Base-by-base conservation (phyloP, 2,113 vertebrate genomes). In the Bungarus multicinctus region DNA sequence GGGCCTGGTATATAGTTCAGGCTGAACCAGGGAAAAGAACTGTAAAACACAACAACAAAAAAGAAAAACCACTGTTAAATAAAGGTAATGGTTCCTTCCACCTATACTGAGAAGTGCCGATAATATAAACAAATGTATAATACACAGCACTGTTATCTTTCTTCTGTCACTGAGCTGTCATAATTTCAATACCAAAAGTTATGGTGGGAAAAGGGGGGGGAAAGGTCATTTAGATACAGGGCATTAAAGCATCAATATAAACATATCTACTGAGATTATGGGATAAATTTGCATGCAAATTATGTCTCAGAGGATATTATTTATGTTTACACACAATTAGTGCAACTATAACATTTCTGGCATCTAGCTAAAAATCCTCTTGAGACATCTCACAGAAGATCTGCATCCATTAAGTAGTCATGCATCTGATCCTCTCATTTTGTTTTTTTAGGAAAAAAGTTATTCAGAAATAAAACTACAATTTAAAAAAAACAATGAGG, bases 21-120 rank as follows among this genome's bases (percentile, higher is more conserved):
- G 99, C 99, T 99, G 99, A 99, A 99, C 99, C 99, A 99, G 99
- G 99, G 99, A 99, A 99, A 99, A 99, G 98, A 99, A 99, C 99
- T 99, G 99, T 99, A 99, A 99, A 99, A 99, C 99, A 99, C 99
- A 99, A 99, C 99, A 99, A 99, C 98, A 99, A 99, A 99, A 99
- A 99, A 99, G 98, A 99, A 99, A 99, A 99, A 99, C 98, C 99
- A 99, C 99, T 98, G 98, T 99, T 99, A 99, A 99, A 99, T 98
- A 98, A 98, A 98, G 98, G 98, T 98, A 98, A 98, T 98, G 98
- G 98, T 98, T 98, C 98, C 98, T 98, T 98, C 98, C 98, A 97
- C 98, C 98, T 98, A 98, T 97, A 98, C 98, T 98, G 98, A 97
- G 98, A 98, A 98, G 98, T 98, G 98, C 98, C 97, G 98, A 98